A percentile compares a stretch with the other conserved stretches of the same genome.
Evolutionary conservation across 2,888 invertebrate genomes (phyloP).

Genomic region (Tetropium fuscum): DNA sequence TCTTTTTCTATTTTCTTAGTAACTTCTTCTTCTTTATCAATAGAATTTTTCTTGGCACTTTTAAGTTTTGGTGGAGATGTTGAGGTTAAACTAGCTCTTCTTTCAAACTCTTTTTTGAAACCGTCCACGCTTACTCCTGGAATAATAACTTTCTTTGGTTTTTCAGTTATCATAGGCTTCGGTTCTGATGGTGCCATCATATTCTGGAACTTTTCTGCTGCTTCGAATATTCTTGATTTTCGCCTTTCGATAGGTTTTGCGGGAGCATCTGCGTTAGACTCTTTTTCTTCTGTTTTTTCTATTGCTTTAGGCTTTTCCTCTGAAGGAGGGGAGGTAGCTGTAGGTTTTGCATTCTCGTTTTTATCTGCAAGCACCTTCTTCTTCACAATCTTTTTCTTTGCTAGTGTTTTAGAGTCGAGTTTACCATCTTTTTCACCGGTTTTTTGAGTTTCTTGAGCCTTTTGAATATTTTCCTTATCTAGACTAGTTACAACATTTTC

Average conservation of each 20-base stretch:
- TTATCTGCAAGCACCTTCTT: conserved; percentile 63
- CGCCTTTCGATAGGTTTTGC: conserved; percentile 71
- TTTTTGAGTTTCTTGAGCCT: conserved; percentile 42
- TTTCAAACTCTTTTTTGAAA: conserved; percentile 88
- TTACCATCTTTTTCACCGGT: conserved; percentile 47
- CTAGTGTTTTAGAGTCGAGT: conserved; percentile 52
- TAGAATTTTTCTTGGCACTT: conserved; percentile 47
- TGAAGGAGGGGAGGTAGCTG: conserved; percentile 62
- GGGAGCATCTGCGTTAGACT: conserved; percentile 54
- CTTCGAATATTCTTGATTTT: conserved; percentile 77
- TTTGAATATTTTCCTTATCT: conserved; percentile 55
- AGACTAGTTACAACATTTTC: conserved; percentile 56
- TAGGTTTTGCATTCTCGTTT: conserved; percentile 55
- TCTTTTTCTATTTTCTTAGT: conserved; percentile 53
- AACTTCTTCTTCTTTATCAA: conserved; percentile 48
- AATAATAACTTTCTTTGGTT: conserved; percentile 85
- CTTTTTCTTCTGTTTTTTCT: conserved; percentile 46
- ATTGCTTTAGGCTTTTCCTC: conserved; percentile 46
- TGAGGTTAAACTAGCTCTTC: conserved; percentile 76
- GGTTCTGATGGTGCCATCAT: conserved; percentile 62
- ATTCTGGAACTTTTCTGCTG: conserved; percentile 77
- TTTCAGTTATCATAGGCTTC: conserved; percentile 62
- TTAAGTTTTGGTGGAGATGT: conserved; percentile 59
- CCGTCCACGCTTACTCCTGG: conserved; percentile 86
- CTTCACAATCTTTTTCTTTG: conserved; percentile 58